Evolutionary conservation across 2,797 vertebrate genomes (phyloP).

Genomic region (Phrynocephalus vlangalii): DNA sequence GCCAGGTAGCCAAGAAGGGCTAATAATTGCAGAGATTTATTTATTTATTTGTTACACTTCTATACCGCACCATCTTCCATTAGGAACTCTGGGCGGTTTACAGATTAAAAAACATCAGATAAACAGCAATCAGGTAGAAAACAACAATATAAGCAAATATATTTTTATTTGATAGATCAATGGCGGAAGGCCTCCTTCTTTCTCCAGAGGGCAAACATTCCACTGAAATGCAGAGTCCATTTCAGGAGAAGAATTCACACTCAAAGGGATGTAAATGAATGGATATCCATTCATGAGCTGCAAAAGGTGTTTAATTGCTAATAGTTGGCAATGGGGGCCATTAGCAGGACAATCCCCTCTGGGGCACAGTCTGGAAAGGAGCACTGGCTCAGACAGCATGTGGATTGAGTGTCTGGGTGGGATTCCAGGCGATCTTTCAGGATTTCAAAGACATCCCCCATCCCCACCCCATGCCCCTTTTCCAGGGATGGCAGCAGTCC

Average conservation of each 20-base stretch:
- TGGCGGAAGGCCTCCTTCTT: neutral
- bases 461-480: too few relatives aligned
- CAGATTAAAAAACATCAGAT: too few relatives aligned
- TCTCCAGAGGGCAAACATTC: neutral
- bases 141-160: too few relatives aligned
- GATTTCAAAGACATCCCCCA: too few relatives aligned
- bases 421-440: neutral
- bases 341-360: slow-evolving; percentile 18
- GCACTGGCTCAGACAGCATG: neutral
- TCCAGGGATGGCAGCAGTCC: too few relatives aligned
- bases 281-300: neutral
- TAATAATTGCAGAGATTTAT: neutral
- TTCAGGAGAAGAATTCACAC: neutral
- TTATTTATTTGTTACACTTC: too few relatives aligned
- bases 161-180: too few relatives aligned
- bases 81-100: too few relatives aligned
- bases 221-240: neutral
- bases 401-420: slow-evolving; percentile 30
- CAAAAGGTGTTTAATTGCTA: neutral
- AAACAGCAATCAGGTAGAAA: too few relatives aligned
- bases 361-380: neutral
- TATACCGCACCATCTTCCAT: too few relatives aligned
- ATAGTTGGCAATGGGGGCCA: slow-evolving; percentile 1
- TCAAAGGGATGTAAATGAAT: neutral
- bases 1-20: too few relatives aligned